phyloP scores from a whole-genome alignment of 2,888 invertebrate species.

The Hypomecis punctinalis region DNA sequence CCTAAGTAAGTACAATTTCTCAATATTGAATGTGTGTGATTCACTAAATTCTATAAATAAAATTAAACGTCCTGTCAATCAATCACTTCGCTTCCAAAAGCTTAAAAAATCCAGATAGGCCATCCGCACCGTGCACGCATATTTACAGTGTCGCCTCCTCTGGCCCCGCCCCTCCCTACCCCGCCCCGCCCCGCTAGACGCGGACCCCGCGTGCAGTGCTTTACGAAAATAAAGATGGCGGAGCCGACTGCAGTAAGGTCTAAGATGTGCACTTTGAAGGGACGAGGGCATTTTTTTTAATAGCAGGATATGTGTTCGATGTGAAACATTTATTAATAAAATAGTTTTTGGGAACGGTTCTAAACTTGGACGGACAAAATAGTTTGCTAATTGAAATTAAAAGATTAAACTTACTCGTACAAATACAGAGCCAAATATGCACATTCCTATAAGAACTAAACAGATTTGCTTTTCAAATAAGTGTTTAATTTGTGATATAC shows the following conservation, averaged over 20 bases:
- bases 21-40: too few relatives aligned
- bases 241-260: constrained; percentile 63
- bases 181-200: constrained; percentile 51
- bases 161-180: constrained; percentile 67
- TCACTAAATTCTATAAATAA: not conserved
- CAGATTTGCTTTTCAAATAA: too few relatives aligned
- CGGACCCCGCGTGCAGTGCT: constrained; percentile 67
- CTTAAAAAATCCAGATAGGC: constrained; percentile 17
- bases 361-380: too few relatives aligned
- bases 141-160: constrained; percentile 67
- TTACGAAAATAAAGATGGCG: constrained; percentile 82
- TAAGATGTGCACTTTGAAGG: constrained; percentile 25
- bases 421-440: too few relatives aligned
- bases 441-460: too few relatives aligned
- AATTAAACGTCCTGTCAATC: not conserved
- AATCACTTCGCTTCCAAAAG: constrained; percentile 3
- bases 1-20: too few relatives aligned
- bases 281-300: constrained; percentile 7
- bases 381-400: too few relatives aligned
- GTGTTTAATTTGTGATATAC: too few relatives aligned
- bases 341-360: too few relatives aligned
- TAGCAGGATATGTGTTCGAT: not conserved
- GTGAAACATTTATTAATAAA: not conserved
- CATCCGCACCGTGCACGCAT: constrained; percentile 49
- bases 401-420: too few relatives aligned